Evolutionary conservation across 2,797 vertebrate genomes (phyloP).

Genomic region (Phataginus tricuspis): DNA sequence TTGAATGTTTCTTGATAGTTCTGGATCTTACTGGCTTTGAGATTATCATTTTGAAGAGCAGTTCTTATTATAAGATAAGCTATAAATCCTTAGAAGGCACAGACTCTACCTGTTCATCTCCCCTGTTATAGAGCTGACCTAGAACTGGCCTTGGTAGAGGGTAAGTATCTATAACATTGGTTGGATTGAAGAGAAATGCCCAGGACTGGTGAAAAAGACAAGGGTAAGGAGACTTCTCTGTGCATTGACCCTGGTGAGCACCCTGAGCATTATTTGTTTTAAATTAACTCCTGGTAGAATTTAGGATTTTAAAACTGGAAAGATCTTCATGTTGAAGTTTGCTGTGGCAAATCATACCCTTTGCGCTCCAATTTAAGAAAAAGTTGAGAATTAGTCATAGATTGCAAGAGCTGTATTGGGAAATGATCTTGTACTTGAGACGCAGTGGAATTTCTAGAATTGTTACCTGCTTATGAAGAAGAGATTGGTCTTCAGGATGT

Average conservation of each 20-base stretch:
- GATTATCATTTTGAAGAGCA: background rate
- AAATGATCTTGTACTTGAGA: background rate
- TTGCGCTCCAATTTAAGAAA: background rate
- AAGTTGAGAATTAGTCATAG: slow-evolving; percentile 6
- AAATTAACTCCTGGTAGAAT: background rate
- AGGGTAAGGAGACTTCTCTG: background rate
- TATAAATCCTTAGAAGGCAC: background rate
- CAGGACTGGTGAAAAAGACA: background rate
- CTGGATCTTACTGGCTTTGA: background rate
- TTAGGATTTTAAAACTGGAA: background rate
- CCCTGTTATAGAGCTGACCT: background rate
- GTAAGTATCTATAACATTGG: background rate
- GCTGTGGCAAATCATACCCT: background rate
- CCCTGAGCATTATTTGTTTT: background rate
- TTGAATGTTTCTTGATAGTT: background rate
- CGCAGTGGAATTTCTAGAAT: background rate
- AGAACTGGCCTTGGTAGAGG: background rate
- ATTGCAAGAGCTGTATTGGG: background rate
- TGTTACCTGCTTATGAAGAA: background rate
- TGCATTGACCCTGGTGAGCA: background rate
- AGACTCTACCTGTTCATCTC: background rate
- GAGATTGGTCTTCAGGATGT: background rate
- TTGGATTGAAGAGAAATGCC: background rate
- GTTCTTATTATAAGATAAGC: background rate
- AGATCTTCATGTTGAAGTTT: background rate